Evolutionary conservation across 2,113 vertebrate genomes (phyloP).

Genomic region (Pygoscelis adeliae): DNA sequence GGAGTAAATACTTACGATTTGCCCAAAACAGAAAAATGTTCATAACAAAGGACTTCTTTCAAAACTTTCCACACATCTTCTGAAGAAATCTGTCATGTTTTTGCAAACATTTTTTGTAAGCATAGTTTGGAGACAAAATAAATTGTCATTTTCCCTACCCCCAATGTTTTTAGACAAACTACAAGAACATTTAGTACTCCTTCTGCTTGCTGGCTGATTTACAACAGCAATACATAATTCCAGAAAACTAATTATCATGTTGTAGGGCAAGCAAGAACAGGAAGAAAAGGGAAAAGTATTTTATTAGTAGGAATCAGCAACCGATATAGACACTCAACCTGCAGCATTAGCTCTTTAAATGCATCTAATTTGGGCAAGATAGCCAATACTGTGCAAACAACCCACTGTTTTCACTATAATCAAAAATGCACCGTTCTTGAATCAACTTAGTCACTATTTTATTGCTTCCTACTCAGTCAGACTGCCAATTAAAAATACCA

Average conservation of each 20-base stretch:
- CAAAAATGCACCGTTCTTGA: neutral
- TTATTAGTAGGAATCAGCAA: neutral
- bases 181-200: slow-evolving; percentile 22
- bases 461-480: neutral
- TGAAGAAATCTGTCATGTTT: neutral
- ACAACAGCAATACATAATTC: neutral
- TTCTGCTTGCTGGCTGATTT: slow-evolving; percentile 26
- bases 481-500: neutral
- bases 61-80: neutral
- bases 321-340: neutral
- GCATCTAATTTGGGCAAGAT: neutral
- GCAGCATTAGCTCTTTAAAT: neutral
- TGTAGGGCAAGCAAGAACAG: neutral
- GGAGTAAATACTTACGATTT: neutral
- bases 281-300: neutral
- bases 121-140: neutral
- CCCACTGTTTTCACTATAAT: neutral
- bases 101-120: neutral
- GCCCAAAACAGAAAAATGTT: neutral
- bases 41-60: neutral
- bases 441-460: neutral
- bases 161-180: neutral
- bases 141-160: neutral
- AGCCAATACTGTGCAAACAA: neutral
- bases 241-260: neutral